Percentiles rank a stretch among this genome's conserved stretches.
phyloP scores from a whole-genome alignment of 1,140 invertebrate genomes.

The Maniola jurtina region DNA sequence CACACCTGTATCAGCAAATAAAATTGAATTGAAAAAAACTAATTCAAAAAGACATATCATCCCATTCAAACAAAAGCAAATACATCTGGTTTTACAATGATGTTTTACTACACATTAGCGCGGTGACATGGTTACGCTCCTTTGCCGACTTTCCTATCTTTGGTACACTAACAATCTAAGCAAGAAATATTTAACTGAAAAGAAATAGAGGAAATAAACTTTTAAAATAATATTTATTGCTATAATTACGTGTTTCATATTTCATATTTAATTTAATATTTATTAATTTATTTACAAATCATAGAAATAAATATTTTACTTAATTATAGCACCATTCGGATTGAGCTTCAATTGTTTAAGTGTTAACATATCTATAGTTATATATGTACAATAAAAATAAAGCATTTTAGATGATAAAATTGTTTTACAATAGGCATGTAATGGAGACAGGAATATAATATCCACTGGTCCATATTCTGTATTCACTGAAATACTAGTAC shows the following conservation, averaged over 20 bases:
- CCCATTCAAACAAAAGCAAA: too few relatives aligned
- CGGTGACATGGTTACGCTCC: too few relatives aligned
- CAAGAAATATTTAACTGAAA: too few relatives aligned
- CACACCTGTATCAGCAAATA: too few relatives aligned
- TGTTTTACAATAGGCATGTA: too few relatives aligned
- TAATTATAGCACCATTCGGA: conserved; percentile 63
- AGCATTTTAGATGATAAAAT: background rate
- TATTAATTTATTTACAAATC: conserved; percentile 22
- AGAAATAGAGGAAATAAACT: background rate
- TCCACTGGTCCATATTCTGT: background rate
- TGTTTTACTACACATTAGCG: too few relatives aligned
- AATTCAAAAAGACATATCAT: too few relatives aligned
- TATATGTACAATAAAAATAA: background rate
- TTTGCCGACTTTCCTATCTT: too few relatives aligned
- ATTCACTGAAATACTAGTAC: background rate
- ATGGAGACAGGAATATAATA: background rate
- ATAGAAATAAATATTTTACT: conserved; percentile 7
- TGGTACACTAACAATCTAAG: too few relatives aligned
- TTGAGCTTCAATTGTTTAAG: conserved; percentile 41
- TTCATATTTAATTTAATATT: background rate
- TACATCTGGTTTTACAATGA: too few relatives aligned
- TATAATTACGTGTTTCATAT: background rate
- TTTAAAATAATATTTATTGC: background rate
- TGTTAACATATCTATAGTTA: background rate
- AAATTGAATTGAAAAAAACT: too few relatives aligned